These are phyloP conservation scores for Mamestra brassicae DNA, from an alignment of 2,888 invertebrate genomes.

Conservation along the genomic window DNA sequence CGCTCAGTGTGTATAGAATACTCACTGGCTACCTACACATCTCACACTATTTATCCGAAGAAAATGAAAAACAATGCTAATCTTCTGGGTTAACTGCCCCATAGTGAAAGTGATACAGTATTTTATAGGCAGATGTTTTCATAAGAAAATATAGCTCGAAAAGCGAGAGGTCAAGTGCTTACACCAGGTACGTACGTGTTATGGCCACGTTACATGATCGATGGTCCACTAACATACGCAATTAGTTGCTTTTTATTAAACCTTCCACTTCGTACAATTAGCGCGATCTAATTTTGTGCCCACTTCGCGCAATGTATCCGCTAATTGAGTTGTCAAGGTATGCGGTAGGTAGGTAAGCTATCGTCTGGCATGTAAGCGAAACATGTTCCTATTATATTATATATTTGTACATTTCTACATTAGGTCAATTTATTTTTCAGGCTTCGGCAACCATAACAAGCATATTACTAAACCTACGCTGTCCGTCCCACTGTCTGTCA, in stretches of 20 bases:
- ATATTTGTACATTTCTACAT: neutral
- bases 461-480: too few relatives aligned
- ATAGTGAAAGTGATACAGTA: conserved; percentile 12
- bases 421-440: too few relatives aligned
- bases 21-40: conserved; percentile 37
- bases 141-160: neutral
- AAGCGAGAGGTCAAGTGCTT: conserved; percentile 26
- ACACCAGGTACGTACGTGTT: conserved; percentile 36
- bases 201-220: conserved; percentile 50
- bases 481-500: too few relatives aligned
- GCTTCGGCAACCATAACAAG: too few relatives aligned
- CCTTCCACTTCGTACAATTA: conserved; percentile 83
- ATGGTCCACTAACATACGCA: conserved; percentile 67
- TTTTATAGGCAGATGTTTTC: neutral
- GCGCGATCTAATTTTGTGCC: conserved; percentile 85
- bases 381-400: conserved; percentile 1
- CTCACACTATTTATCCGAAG: neutral
- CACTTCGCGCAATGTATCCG: conserved; percentile 81
- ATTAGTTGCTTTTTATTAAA: conserved; percentile 85
- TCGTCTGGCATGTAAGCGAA: conserved; percentile 53
- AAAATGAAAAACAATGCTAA: neutral
- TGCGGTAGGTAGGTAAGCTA: conserved; percentile 61
- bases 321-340: conserved; percentile 87
- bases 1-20: conserved; percentile 45
- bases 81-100: neutral